Evolutionary conservation across 1,140 invertebrate genomes (phyloP).

Genomic region (Lasioglossum baleicum): DNA sequence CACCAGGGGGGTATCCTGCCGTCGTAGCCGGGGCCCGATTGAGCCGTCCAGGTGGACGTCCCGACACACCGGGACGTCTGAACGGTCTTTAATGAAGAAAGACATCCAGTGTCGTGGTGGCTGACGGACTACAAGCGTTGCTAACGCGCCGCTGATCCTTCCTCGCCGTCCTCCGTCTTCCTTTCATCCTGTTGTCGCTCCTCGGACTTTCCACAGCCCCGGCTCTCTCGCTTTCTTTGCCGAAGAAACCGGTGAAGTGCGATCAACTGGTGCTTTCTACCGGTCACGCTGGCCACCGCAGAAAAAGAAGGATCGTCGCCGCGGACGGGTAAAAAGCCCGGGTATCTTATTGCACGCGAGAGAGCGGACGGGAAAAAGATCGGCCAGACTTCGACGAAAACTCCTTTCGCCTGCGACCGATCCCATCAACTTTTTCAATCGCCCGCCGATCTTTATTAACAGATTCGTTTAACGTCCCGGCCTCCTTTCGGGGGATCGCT

Average conservation of each 20-base stretch:
- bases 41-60: conserved; percentile 64
- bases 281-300: too few species aligned
- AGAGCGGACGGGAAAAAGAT: too few species aligned
- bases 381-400: too few species aligned
- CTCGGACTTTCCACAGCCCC: conserved; percentile 44
- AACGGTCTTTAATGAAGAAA: conserved; percentile 66
- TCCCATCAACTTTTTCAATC: too few species aligned
- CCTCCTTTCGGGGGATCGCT: too few species aligned
- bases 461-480: too few species aligned
- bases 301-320: not conserved
- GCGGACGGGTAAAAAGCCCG: too few species aligned
- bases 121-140: conserved; percentile 69
- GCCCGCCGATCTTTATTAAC: too few species aligned
- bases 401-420: too few species aligned
- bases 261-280: conserved; percentile 60
- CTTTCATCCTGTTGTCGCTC: conserved; percentile 8
- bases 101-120: conserved; percentile 62
- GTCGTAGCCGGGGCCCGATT: conserved; percentile 52
- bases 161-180: conserved; percentile 44
- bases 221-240: conserved; percentile 48
- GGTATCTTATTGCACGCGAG: too few species aligned
- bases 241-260: conserved; percentile 52
- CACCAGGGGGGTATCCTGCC: conserved; percentile 45
- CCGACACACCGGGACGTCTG: conserved; percentile 63
- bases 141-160: conserved; percentile 61